These are phyloP conservation scores for Hirudinaria manillensis DNA, from an alignment of 2,888 invertebrate genomes.

Conservation along the genomic window DNA sequence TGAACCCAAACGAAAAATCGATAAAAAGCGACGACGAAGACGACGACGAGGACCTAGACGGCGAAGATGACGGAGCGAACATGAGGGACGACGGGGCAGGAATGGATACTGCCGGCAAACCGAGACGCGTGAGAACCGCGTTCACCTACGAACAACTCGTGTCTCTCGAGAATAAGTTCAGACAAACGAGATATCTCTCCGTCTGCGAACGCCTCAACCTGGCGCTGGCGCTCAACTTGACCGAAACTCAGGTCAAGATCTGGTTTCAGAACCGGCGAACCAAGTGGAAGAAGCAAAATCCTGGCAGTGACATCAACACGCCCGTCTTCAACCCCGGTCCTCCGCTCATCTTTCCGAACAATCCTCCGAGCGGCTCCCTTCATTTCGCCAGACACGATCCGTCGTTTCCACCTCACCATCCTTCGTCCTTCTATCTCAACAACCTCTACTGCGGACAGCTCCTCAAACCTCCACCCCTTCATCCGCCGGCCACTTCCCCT, in stretches of 20 bases:
- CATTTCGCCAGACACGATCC: slow-evolving; percentile 19
- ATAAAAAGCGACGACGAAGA: slow-evolving; percentile 5
- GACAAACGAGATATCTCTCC: slow-evolving; percentile 83
- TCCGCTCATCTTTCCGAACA: slow-evolving; percentile 25
- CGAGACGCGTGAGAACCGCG: slow-evolving; percentile 74
- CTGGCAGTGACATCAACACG: slow-evolving; percentile 81
- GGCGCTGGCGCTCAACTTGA: slow-evolving; percentile 84
- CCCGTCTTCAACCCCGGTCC: slow-evolving; percentile 38
- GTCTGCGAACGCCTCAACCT: slow-evolving; percentile 94
- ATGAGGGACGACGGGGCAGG: slow-evolving; percentile 6
- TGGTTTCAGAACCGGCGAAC: slow-evolving; percentile 69
- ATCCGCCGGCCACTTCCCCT: not conserved
- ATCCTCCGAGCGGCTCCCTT: not conserved
- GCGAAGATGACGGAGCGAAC: slow-evolving; percentile 14
- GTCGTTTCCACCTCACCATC: slow-evolving; percentile 7
- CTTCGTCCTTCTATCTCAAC: slow-evolving; percentile 31
- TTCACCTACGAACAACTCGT: slow-evolving; percentile 96
- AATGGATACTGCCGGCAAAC: slow-evolving; percentile 1
- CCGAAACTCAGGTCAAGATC: slow-evolving; percentile 80
- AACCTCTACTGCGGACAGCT: slow-evolving; percentile 31
- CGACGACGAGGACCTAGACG: slow-evolving; percentile 9
- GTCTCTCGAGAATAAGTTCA: slow-evolving; percentile 96
- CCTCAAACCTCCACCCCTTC: slow-evolving; percentile 11
- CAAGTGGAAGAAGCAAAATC: slow-evolving; percentile 99
- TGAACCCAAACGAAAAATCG: not conserved